phyloP scores from a whole-genome alignment of 2,888 invertebrate genomes.

The Pterobdella sp. region DNA sequence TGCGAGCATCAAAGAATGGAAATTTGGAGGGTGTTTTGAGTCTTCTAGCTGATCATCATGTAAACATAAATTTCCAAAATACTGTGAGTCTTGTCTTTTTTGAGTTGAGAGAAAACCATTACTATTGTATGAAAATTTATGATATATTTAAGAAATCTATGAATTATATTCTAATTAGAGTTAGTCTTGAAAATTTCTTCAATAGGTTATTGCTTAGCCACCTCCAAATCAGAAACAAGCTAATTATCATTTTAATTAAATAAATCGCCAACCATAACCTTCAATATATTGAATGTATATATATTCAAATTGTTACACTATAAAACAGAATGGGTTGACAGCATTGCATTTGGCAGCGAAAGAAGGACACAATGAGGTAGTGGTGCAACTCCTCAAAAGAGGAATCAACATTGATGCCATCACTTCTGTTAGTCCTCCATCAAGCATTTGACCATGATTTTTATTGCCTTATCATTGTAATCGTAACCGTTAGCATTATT shows the following conservation, averaged over 20 bases:
- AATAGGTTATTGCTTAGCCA: no score
- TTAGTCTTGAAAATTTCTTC: no score
- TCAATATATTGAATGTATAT: background rate
- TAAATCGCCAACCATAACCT: background rate
- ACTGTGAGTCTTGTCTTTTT: slow-evolving; percentile 2
- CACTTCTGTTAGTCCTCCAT: slow-evolving; percentile 12
- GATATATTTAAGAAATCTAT: no score
- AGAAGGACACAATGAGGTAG: slow-evolving; percentile 20
- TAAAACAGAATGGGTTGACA: slow-evolving; percentile 25
- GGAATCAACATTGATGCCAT: slow-evolving; percentile 15
- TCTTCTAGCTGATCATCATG: slow-evolving; percentile 55
- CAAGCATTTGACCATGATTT: no score
- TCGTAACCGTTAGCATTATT: no score
- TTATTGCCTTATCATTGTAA: no score
- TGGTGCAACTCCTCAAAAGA: slow-evolving; percentile 11
- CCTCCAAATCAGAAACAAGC: slow-evolving; percentile 1
- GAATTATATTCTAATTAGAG: no score
- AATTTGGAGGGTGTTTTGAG: slow-evolving; percentile 57
- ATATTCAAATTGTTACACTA: no score
- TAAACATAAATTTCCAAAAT: slow-evolving; percentile 59
- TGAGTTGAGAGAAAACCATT: no score
- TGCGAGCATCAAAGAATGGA: slow-evolving; percentile 57
- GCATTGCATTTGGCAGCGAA: slow-evolving; percentile 26
- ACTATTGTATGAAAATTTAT: no score
- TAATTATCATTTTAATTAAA: background rate